phyloP scores from a whole-genome alignment of 2,888 invertebrate genomes.

The Limenitis camilla region DNA sequence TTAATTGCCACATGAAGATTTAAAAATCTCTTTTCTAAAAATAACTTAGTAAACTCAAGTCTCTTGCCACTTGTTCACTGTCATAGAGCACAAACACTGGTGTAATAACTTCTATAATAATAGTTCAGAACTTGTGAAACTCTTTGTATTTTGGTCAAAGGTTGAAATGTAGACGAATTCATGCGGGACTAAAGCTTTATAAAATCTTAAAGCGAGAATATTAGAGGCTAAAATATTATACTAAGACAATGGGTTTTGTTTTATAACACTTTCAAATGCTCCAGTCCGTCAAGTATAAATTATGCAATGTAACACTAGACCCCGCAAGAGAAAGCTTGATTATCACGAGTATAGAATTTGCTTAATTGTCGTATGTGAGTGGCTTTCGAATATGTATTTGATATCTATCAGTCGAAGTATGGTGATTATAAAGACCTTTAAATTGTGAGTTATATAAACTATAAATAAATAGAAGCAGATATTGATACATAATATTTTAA shows the following conservation, averaged over 20 bases:
- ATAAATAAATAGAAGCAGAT: too few species aligned
- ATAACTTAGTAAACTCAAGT: neutral
- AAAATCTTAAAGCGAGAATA: too few species aligned
- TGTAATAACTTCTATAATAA: too few species aligned
- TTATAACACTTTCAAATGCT: conserved; percentile 25
- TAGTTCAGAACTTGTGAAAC: too few species aligned
- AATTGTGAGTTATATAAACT: too few species aligned
- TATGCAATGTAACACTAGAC: conserved; percentile 24
- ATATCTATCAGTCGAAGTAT: neutral
- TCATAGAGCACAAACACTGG: neutral
- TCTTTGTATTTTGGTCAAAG: too few species aligned
- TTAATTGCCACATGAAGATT: neutral
- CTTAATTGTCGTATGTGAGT: conserved; percentile 19
- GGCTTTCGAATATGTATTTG: conserved; percentile 5
- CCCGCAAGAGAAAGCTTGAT: conserved; percentile 52
- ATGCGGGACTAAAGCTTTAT: too few species aligned
- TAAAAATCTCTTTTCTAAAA: neutral
- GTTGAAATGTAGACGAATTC: too few species aligned
- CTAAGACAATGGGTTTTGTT: too few species aligned
- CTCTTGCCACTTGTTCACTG: neutral
- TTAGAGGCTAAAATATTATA: too few species aligned
- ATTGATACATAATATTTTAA: too few species aligned
- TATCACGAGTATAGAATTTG: conserved; percentile 24
- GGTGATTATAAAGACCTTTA: too few species aligned
- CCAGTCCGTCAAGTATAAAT: conserved; percentile 34